These are phyloP conservation scores for Thereva unica DNA, from an alignment of 2,888 invertebrate species.

Conservation along the genomic window DNA sequence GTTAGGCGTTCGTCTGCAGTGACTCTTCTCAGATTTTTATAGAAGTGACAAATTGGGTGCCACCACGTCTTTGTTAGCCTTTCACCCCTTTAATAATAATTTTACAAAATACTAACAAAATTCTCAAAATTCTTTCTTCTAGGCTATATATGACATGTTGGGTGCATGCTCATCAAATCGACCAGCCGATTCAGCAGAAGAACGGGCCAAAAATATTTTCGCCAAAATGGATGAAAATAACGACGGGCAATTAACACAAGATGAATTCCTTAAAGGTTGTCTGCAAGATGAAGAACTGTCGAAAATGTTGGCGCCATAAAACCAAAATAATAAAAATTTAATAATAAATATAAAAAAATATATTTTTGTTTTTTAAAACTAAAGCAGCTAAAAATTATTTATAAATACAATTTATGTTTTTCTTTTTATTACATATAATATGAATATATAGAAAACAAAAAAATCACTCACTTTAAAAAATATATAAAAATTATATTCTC, in stretches of 20 bases:
- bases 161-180: conserved; percentile 95
- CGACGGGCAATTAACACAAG: conserved; percentile 96
- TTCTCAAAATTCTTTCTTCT: conserved; percentile 42
- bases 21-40: no score
- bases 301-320: conserved; percentile 93
- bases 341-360: conserved; percentile 16
- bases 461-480: neutral
- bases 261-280: conserved; percentile 97
- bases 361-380: neutral
- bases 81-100: no score
- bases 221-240: conserved; percentile 99
- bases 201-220: conserved; percentile 98
- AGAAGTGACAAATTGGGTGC: no score
- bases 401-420: conserved; percentile 22
- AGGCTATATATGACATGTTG: conserved; percentile 99
- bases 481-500: no score
- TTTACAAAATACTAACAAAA: conserved; percentile 9
- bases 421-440: neutral
- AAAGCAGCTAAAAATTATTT: conserved; percentile 12
- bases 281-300: conserved; percentile 94
- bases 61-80: no score
- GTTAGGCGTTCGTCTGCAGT: no score
- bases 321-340: neutral
- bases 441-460: conserved; percentile 4
- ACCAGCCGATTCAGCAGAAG: conserved; percentile 95